Base-by-base conservation (phyloP, 1,140 invertebrate species). In the Eupeodes corollae region DNA sequence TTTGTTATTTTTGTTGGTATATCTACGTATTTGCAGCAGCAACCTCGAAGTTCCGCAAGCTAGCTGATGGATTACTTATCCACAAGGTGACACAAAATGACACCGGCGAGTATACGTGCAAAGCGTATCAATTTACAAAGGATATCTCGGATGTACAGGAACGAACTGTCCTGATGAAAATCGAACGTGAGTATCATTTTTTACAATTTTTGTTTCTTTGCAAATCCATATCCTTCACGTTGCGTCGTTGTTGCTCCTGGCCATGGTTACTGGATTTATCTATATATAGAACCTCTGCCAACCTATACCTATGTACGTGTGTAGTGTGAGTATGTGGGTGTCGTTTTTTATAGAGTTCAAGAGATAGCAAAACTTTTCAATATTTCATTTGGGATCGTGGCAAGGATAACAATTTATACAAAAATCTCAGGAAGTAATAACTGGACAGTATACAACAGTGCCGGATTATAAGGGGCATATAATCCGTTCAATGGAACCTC, bases 61-160 rank as follows among this genome's bases (percentile, higher is more conserved):
- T 68, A 43, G 67, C 67, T 44, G 67, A 73, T 50, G 73, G 72
- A 46, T 67, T 78, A 42, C 59, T 64, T 46, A 73, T 77, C 50
- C 62, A 61, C 48, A 74, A 73, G 48, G 69, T 75, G 41, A 69
- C 66, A 18, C 61, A 72, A 44, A 63, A 67, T 37, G 75, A 78
- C 57, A 71, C 63, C 50, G 76, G 75, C 40, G 66, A 67, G 42
- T 78, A 77, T 61, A 68, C 67, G 37, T 78, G 76, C 60, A 61
- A 66, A 42, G 76, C 75, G 38, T 69, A 67, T 50, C 73, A 76
- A 59, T 63, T 74, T 30, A 72, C 73, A 33, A 50, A 57, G 21
- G 63, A 64, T 49, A 61, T 59, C 51, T 72, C 68, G 33, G 69
- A 71, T 55, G 59, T 72, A 52, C 67, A 71, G 52, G 67, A 71